Conservation (phyloP, 2,113 vertebrate species). For the Morone chrysops region DNA sequence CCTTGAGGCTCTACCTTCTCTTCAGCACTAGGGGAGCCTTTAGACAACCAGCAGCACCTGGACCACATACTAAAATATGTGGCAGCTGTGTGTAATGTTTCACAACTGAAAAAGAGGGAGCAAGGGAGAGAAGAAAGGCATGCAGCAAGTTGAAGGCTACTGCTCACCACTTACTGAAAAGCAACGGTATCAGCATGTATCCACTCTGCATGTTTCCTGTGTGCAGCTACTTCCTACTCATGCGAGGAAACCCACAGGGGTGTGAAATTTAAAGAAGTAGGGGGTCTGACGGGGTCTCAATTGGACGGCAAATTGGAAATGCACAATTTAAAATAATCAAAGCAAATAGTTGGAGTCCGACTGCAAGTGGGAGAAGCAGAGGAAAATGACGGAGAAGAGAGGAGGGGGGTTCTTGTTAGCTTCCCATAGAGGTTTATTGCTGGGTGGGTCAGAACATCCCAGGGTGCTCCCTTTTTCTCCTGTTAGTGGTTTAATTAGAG, state of each 20-base stretch:
- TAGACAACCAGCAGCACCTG: constrained; percentile 49
- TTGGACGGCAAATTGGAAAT: constrained; percentile 51
- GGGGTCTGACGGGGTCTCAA: constrained; percentile 51
- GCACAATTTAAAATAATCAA: constrained; percentile 66
- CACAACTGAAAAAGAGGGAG: constrained; percentile 25
- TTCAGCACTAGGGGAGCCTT: constrained; percentile 36
- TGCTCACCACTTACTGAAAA: constrained; percentile 26
- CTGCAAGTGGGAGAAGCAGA: constrained; percentile 32
- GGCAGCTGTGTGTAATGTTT: constrained; percentile 69
- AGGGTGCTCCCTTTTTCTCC: constrained; percentile 50
- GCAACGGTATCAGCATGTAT: constrained; percentile 18
- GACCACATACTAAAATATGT: constrained; percentile 51
- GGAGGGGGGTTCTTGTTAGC: constrained; percentile 45
- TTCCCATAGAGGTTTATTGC: constrained; percentile 55
- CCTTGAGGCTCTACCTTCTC: constrained; percentile 49
- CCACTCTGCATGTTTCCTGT: constrained; percentile 19
- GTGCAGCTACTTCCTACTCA: constrained; percentile 14
- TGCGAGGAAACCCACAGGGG: constrained; percentile 24
- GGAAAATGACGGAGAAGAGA: constrained; percentile 12
- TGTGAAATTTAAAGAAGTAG: constrained; percentile 55
- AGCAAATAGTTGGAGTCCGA: constrained; percentile 50
- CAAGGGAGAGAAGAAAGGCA: constrained; percentile 6
- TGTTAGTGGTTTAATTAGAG: constrained; percentile 70
- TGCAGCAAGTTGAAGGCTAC: neutral
- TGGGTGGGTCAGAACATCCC: constrained; percentile 60